phyloP scores from a whole-genome alignment of 2,113 vertebrate species.

The Cinclus cinclus region DNA sequence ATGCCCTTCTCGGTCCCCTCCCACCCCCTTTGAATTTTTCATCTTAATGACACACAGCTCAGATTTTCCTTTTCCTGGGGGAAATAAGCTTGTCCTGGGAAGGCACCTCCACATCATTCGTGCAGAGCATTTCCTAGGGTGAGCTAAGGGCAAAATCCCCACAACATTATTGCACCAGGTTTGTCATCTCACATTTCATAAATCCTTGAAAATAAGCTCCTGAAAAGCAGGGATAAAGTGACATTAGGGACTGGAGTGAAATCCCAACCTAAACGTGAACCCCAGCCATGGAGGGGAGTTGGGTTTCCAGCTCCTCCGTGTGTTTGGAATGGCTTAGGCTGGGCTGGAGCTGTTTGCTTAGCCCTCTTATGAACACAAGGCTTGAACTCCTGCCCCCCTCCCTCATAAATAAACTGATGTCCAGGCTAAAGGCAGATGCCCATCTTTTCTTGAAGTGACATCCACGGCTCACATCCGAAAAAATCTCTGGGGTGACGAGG shows the following conservation, averaged over 20 bases:
- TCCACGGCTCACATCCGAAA: conserved; percentile 29
- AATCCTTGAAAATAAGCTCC: conserved; percentile 69
- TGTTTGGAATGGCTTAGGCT: conserved; percentile 59
- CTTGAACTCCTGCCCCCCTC: conserved; percentile 61
- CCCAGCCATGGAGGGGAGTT: conserved; percentile 37
- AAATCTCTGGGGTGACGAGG: conserved; percentile 53
- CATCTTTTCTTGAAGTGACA: conserved; percentile 64
- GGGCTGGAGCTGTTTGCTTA: conserved; percentile 60
- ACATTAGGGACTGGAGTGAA: conserved; percentile 36
- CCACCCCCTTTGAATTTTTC: conserved; percentile 17
- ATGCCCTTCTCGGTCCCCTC: not conserved
- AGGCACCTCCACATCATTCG: not conserved
- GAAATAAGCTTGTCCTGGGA: conserved; percentile 48
- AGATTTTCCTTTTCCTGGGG: conserved; percentile 48
- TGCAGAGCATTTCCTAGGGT: conserved; percentile 38
- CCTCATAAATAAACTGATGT: conserved; percentile 60
- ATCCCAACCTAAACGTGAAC: conserved; percentile 44
- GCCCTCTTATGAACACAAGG: conserved; percentile 31
- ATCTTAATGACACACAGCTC: conserved; percentile 23
- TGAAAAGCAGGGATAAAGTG: conserved; percentile 61
- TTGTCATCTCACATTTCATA: conserved; percentile 67
- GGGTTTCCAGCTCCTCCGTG: conserved; percentile 29
- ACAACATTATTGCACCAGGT: conserved; percentile 21
- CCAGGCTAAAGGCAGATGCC: conserved; percentile 32
- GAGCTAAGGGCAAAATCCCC: conserved; percentile 46